These are phyloP conservation scores for Apus apus DNA, from an alignment of 2,113 vertebrate species.

Conservation along the genomic window DNA sequence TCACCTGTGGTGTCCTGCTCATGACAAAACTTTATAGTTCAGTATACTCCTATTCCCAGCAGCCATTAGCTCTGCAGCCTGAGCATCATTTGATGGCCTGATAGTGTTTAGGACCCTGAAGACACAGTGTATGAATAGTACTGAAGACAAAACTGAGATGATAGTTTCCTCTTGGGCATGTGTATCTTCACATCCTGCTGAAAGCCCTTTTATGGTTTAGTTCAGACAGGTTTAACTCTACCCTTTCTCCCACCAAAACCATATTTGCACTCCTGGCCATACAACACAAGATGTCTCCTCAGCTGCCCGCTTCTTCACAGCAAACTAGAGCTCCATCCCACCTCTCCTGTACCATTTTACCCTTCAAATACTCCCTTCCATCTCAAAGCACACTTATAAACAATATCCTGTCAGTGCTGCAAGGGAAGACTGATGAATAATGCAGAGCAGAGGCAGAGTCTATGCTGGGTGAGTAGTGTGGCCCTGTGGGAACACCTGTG, in stretches of 20 bases:
- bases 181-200: neutral
- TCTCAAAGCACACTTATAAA: neutral
- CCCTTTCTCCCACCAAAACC: neutral
- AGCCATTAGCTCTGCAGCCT: neutral
- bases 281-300: neutral
- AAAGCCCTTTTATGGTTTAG: neutral
- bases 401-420: neutral
- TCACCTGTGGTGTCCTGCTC: neutral
- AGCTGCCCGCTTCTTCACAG: neutral
- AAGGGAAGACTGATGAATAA: neutral
- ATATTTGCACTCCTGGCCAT: neutral
- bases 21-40: neutral
- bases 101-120: neutral
- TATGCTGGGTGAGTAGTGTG: neutral
- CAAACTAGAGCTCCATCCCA: neutral
- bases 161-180: neutral
- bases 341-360: fast-evolving
- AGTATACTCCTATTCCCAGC: neutral
- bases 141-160: neutral
- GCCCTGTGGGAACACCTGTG: neutral
- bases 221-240: neutral
- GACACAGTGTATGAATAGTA: neutral
- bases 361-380: neutral
- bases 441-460: neutral
- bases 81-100: neutral